Percentiles rank a stretch among this genome's conserved stretches.
Conservation (phyloP, 1,140 invertebrate species). For the Euwallacea fornicatus region DNA sequence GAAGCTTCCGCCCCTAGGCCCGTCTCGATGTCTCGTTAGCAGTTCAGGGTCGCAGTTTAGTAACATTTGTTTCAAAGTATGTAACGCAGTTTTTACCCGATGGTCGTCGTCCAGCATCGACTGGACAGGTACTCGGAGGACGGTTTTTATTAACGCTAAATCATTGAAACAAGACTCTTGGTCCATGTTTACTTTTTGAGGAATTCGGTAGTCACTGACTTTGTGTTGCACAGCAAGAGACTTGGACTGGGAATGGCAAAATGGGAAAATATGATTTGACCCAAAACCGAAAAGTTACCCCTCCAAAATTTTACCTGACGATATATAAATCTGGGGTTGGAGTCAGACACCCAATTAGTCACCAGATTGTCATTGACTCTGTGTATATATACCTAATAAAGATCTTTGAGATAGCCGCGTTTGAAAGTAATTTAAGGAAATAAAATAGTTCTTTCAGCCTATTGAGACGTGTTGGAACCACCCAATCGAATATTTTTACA, state of each 20-base stretch:
- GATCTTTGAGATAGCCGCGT: no score
- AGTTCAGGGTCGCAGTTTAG: slow-evolving; percentile 30
- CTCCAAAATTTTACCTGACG: slow-evolving; percentile 22
- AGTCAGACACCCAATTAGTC: background rate
- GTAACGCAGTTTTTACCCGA: slow-evolving; percentile 21
- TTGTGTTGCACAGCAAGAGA: slow-evolving; percentile 14
- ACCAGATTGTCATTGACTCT: no score
- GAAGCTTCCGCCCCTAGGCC: slow-evolving; percentile 21
- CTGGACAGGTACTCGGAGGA: background rate
- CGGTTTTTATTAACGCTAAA: background rate
- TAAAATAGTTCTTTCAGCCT: no score
- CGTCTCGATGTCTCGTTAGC: slow-evolving; percentile 17
- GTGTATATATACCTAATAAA: no score
- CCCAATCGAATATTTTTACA: no score
- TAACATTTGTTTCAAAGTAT: slow-evolving; percentile 26
- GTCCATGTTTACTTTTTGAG: background rate
- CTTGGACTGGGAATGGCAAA: slow-evolving; percentile 20
- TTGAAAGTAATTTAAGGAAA: no score
- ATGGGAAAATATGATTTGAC: slow-evolving; percentile 6
- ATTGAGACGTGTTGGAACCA: no score
- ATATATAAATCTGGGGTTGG: background rate
- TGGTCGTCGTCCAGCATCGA: background rate
- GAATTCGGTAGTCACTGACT: slow-evolving; percentile 5
- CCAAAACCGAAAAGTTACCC: background rate
- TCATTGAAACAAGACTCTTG: no score